Evolutionary conservation across 2,113 vertebrate species (phyloP).

Genomic region (Pteropus alecto): DNA sequence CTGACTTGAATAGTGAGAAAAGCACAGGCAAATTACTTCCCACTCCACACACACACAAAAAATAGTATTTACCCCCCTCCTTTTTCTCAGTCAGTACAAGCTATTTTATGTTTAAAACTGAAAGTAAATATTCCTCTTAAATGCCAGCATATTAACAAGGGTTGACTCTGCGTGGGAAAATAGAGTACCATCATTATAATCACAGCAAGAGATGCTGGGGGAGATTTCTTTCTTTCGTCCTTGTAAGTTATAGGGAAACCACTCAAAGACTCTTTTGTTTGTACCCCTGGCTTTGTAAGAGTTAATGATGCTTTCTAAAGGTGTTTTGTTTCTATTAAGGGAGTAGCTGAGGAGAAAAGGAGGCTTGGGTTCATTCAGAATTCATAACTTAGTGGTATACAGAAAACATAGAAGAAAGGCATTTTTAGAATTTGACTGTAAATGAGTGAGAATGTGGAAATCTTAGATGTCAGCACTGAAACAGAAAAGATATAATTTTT

Average conservation of each 20-base stretch:
- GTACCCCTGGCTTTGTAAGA: neutral
- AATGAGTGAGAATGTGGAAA: neutral
- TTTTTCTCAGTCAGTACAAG: neutral
- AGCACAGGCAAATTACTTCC: neutral
- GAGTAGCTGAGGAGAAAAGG: neutral
- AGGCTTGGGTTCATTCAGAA: neutral
- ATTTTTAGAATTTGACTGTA: neutral
- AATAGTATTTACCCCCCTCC: neutral
- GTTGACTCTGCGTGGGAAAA: neutral
- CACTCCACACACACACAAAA: neutral
- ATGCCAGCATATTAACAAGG: neutral
- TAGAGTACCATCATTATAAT: neutral
- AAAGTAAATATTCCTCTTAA: neutral
- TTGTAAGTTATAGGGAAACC: neutral
- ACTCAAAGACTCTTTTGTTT: neutral
- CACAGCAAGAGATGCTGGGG: neutral
- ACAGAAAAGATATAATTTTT: neutral
- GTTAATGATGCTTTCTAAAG: neutral
- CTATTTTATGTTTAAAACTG: neutral
- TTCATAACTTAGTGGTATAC: neutral
- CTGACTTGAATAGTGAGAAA: neutral
- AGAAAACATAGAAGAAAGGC: neutral
- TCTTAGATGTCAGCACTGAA: neutral
- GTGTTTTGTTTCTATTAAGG: neutral
- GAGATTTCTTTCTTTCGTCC: neutral